Evolutionary conservation across 2,888 invertebrate genomes (phyloP).

Genomic region (Amphipyra tragopoginis): DNA sequence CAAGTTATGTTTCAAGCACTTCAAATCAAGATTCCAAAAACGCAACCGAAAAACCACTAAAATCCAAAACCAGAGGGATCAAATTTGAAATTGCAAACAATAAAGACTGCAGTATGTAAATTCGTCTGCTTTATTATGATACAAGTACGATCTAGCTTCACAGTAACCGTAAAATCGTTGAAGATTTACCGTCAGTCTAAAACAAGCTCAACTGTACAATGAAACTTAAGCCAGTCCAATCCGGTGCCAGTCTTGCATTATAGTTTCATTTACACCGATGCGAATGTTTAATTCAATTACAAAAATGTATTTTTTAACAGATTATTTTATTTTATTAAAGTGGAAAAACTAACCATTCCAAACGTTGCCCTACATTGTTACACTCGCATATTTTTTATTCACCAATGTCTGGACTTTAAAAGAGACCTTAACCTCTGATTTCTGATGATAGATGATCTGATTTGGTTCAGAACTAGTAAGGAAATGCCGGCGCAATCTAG

Average conservation of each 20-base stretch:
- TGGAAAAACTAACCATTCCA: too few species aligned
- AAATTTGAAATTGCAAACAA: slow-evolving; percentile 54
- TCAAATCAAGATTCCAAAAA: slow-evolving; percentile 3
- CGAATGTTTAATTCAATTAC: slow-evolving; percentile 15
- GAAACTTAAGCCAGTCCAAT: slow-evolving; percentile 73
- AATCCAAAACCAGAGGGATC: slow-evolving; percentile 30
- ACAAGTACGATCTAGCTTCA: slow-evolving; percentile 61
- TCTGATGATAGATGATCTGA: too few species aligned
- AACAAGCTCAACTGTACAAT: slow-evolving; percentile 73
- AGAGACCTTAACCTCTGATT: too few species aligned
- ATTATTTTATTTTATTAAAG: too few species aligned
- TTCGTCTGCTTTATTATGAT: slow-evolving; percentile 65
- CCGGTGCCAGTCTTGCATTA: slow-evolving; percentile 68
- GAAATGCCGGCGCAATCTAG: too few species aligned
- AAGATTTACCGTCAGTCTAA: slow-evolving; percentile 72
- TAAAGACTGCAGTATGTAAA: slow-evolving; percentile 61
- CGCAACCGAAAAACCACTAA: not conserved
- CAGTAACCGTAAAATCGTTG: slow-evolving; percentile 68
- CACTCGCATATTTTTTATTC: too few species aligned
- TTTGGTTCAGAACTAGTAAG: too few species aligned
- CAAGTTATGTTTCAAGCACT: not conserved
- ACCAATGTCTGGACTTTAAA: too few species aligned
- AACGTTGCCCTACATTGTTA: too few species aligned
- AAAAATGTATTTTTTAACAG: too few species aligned
- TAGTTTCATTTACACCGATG: slow-evolving; percentile 62